phyloP scores from a whole-genome alignment of 2,113 vertebrate genomes.

The Fulmarus glacialis region DNA sequence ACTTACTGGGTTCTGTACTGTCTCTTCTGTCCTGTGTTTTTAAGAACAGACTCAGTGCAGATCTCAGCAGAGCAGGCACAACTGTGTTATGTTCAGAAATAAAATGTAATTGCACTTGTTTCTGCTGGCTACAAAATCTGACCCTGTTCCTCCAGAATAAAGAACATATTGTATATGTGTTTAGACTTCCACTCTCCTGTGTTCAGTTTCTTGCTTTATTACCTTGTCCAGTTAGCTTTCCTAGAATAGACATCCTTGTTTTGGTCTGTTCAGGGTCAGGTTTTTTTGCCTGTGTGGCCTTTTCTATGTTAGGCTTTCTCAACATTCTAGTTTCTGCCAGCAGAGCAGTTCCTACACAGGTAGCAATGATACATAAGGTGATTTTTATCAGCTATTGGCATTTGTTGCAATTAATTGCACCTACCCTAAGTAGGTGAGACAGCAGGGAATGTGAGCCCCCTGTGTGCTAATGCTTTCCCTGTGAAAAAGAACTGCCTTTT shows the following conservation, averaged over 20 bases:
- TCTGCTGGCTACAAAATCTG: background rate
- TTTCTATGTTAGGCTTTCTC: background rate
- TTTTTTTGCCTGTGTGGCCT: background rate
- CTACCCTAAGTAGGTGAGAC: background rate
- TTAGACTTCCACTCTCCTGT: background rate
- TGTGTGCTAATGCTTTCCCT: background rate
- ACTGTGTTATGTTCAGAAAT: background rate
- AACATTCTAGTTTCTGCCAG: background rate
- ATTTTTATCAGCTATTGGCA: background rate
- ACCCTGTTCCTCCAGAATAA: background rate
- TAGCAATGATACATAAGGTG: background rate
- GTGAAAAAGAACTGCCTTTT: background rate
- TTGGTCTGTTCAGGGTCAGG: background rate
- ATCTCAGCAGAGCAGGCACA: background rate
- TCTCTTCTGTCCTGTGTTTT: background rate
- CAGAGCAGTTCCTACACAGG: background rate
- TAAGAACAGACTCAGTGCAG: background rate
- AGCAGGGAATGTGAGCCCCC: background rate
- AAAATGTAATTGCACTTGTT: background rate
- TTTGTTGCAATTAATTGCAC: background rate
- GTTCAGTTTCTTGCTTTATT: conserved; percentile 1
- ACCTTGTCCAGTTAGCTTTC: background rate
- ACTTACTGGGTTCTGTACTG: background rate
- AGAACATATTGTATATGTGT: background rate
- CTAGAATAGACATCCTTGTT: background rate